Base-by-base conservation (phyloP, 2,888 invertebrate species). In the Galeopsomyia nigrocyanea region DNA sequence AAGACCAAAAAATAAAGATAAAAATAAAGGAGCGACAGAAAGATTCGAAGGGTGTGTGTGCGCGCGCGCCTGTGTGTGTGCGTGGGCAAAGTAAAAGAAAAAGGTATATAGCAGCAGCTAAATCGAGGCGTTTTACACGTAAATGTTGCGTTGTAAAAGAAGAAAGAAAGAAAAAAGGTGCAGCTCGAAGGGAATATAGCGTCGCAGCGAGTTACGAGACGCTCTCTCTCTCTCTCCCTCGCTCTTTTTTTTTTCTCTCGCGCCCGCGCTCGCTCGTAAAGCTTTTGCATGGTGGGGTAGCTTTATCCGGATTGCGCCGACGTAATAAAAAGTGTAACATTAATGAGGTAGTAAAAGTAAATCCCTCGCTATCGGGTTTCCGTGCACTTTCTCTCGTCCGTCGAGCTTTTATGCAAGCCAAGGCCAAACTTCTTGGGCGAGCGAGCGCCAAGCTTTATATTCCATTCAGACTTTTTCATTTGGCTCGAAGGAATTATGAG, bases 301-400 rank as follows among this genome's bases (percentile, higher is more conserved):
- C 77, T 77, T 79, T 78, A 79, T 77, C 71, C 76, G 78, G 77
- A 79, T 80, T 77, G 75, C 75, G 73, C 39, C 55, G 68, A 19
- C 73, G 81, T 80, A 81, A 82, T 83, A 83, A 83, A 83, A 82
- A 80, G 81, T 81, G 80, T 81, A 82, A 83, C 83, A 82, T 83
- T 83, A 82, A 83, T 82, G 83, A 82, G 79, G 80, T 77, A 80
- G 80, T 83, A 83, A 83, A 83, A 82, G 80, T 83, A 83, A 83
- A 83, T 82, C 83, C 80, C 75, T 72, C 79, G 79, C 79, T 80
- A 82, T 81, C 82, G 80, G 39, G 53, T 39, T 47, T 47, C 49
- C 47, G 19, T 56, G 51, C 17, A 21, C 56, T 61, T 47, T 61
- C 31, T 16, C 49, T 16, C 65, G 5, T 19, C 26, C 46, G 13